Evolutionary conservation across 2,113 vertebrate genomes (phyloP).

Genomic region (Lanius collurio): DNA sequence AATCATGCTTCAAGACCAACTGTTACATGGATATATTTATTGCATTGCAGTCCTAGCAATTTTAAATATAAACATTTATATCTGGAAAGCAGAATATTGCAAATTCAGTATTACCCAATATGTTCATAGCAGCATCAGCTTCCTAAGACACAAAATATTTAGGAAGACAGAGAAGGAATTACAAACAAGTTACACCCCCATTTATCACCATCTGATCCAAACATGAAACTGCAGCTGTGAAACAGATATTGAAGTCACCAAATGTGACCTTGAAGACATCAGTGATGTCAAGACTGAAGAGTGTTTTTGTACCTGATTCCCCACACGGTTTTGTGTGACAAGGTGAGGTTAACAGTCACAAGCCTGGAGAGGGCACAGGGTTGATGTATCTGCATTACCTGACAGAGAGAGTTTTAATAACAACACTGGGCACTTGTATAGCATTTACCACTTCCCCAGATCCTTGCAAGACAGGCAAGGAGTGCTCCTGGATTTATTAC

Average conservation of each 20-base stretch:
- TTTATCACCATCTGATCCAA: constrained; percentile 47
- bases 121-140: constrained; percentile 67
- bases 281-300: constrained; percentile 17
- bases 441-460: background rate
- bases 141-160: constrained; percentile 56
- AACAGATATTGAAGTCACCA: constrained; percentile 35
- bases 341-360: constrained; percentile 42
- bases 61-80: constrained; percentile 57
- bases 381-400: background rate
- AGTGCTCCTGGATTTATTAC: background rate
- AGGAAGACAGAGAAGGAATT: constrained; percentile 59
- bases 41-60: constrained; percentile 62
- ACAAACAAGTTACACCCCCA: constrained; percentile 37
- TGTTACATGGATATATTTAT: constrained; percentile 67
- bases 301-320: background rate
- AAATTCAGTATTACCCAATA: constrained; percentile 26
- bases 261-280: constrained; percentile 21
- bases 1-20: background rate
- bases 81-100: constrained; percentile 61
- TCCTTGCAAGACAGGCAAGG: background rate
- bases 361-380: constrained; percentile 41
- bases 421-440: background rate
- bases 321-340: background rate
- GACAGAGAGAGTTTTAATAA: background rate
- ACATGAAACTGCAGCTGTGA: constrained; percentile 37